phyloP scores from a whole-genome alignment of 1,140 invertebrate genomes.

The Megalonaias nervosa region DNA sequence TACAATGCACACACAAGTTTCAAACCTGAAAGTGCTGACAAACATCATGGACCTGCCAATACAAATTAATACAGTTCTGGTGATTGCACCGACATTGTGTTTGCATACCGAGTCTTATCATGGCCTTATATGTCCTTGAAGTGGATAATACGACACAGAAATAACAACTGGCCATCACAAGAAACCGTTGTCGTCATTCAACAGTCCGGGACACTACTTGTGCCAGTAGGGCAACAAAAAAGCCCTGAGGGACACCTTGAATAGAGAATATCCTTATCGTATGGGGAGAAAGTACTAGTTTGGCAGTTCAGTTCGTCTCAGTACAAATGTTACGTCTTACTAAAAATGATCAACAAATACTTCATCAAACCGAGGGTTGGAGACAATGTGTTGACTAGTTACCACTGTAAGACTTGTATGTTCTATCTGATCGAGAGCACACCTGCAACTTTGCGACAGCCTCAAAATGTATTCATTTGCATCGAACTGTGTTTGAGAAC shows the following conservation, averaged over 20 bases:
- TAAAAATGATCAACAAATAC: constrained; percentile 17
- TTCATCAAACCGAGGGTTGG: constrained; percentile 5
- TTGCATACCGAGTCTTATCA: too few species aligned
- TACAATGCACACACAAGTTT: too few species aligned
- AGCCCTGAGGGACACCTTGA: constrained; percentile 3
- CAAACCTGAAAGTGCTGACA: too few species aligned
- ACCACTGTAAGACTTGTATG: too few species aligned
- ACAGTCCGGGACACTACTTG: constrained; percentile 3
- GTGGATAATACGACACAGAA: too few species aligned
- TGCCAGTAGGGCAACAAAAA: constrained; percentile 1
- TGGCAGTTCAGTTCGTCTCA: not conserved
- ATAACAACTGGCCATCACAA: too few species aligned
- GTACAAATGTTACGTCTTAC: too few species aligned
- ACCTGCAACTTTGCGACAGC: not conserved
- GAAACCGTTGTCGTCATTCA: not conserved
- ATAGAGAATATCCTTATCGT: constrained; percentile 20
- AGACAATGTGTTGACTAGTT: not conserved
- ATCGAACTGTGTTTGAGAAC: not conserved
- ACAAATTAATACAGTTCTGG: too few species aligned
- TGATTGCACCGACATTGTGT: too few species aligned
- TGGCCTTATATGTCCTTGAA: too few species aligned
- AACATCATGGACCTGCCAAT: too few species aligned
- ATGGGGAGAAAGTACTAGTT: constrained; percentile 17
- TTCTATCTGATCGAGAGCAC: constrained; percentile 10
- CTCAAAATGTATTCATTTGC: constrained; percentile 3